These are phyloP conservation scores for Fabriciana adippe DNA, from an alignment of 2,888 invertebrate species.

Conservation along the genomic window DNA sequence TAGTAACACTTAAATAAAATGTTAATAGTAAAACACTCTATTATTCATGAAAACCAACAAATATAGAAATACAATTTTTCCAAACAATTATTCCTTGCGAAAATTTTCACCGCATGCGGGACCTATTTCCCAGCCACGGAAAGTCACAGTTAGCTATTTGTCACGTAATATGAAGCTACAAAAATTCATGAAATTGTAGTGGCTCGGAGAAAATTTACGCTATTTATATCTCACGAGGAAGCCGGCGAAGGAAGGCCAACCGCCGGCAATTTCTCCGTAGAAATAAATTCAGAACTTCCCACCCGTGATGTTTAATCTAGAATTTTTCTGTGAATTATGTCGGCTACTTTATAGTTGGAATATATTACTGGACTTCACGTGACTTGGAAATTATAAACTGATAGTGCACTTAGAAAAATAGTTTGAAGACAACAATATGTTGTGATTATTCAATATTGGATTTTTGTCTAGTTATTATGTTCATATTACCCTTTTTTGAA, in stretches of 20 bases:
- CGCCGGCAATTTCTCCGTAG: constrained; percentile 49
- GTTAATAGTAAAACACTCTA: too few relatives aligned
- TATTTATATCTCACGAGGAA: constrained; percentile 51
- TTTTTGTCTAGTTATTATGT: not conserved
- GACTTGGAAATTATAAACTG: constrained; percentile 22
- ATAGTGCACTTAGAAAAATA: not conserved
- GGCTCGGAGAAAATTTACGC: constrained; percentile 50
- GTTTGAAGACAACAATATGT: not conserved
- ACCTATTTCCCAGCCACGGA: constrained; percentile 40
- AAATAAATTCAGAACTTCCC: constrained; percentile 50
- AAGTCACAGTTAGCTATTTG: constrained; percentile 43
- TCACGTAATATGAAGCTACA: constrained; percentile 44
- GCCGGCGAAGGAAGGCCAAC: constrained; percentile 52
- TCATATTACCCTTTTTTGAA: too few relatives aligned
- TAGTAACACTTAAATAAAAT: too few relatives aligned
- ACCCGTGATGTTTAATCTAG: constrained; percentile 46
- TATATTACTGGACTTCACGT: constrained; percentile 34
- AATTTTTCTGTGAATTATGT: constrained; percentile 60
- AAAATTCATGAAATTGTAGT: constrained; percentile 55
- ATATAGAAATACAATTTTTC: constrained; percentile 20
- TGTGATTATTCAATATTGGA: not conserved
- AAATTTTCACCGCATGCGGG: constrained; percentile 32
- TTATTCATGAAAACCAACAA: not conserved
- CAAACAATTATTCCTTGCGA: constrained; percentile 24
- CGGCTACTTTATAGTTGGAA: constrained; percentile 46